phyloP scores from a whole-genome alignment of 2,888 invertebrate genomes.

The Seira sanloemensis region DNA sequence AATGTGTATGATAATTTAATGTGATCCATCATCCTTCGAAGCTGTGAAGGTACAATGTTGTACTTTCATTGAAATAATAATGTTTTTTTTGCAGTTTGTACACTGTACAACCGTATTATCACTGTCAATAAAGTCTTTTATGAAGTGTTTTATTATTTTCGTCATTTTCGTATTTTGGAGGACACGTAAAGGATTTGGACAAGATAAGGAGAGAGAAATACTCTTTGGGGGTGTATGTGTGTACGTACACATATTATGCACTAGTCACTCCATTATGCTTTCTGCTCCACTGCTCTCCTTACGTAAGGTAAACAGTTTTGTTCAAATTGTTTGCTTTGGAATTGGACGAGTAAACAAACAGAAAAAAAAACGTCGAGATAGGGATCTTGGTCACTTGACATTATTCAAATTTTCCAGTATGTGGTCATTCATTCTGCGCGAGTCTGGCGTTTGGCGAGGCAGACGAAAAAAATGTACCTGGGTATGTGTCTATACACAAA shows the following conservation, averaged over 20 bases:
- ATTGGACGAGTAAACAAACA: slow-evolving; percentile 30
- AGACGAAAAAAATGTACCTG: no score
- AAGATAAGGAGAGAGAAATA: background rate
- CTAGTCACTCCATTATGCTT: background rate
- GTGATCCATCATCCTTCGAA: slow-evolving; percentile 21
- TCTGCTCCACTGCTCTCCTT: slow-evolving; percentile 1
- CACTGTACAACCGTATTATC: background rate
- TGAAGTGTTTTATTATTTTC: slow-evolving; percentile 33
- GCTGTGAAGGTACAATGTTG: background rate
- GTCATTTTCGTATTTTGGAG: background rate
- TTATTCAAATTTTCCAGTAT: slow-evolving; percentile 3
- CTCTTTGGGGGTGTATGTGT: no score
- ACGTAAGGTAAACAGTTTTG: slow-evolving; percentile 1
- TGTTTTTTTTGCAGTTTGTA: background rate
- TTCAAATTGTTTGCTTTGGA: background rate
- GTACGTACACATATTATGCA: no score
- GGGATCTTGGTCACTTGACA: slow-evolving; percentile 15
- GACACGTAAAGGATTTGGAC: background rate
- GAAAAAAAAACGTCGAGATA: slow-evolving; percentile 22
- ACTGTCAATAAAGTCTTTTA: slow-evolving; percentile 21
- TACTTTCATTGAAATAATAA: background rate
- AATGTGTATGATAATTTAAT: slow-evolving; percentile 22
- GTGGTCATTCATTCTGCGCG: no score
- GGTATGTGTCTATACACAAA: no score
- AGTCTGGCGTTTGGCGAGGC: no score